A percentile compares a stretch with the other conserved stretches of the same genome.
Evolutionary conservation across 2,888 invertebrate species (phyloP).

Genomic region (Anticlea derivata): DNA sequence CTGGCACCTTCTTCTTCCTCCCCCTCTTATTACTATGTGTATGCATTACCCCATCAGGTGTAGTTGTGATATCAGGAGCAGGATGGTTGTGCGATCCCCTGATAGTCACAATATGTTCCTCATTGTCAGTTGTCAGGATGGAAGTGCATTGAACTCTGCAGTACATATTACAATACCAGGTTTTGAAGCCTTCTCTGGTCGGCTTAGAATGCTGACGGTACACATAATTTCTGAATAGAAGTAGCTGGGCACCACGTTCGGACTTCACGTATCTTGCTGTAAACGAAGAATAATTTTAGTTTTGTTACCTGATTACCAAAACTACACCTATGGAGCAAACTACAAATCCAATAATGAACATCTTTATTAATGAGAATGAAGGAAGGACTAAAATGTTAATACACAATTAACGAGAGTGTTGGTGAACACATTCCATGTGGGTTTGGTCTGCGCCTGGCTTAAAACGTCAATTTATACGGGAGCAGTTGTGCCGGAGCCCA

Average conservation of each 20-base stretch:
- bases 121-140: slow-evolving; percentile 44
- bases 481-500: too few relatives aligned
- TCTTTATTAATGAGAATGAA: background rate
- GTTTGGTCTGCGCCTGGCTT: too few relatives aligned
- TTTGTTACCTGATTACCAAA: slow-evolving; percentile 7
- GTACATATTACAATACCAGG: slow-evolving; percentile 60
- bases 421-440: too few relatives aligned
- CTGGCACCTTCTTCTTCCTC: slow-evolving; percentile 7
- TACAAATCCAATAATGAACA: background rate
- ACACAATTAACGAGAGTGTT: too few relatives aligned
- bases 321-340: slow-evolving; percentile 1
- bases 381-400: slow-evolving; percentile 1
- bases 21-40: slow-evolving; percentile 13
- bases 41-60: slow-evolving; percentile 43
- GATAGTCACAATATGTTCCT: slow-evolving; percentile 50
- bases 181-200: slow-evolving; percentile 45
- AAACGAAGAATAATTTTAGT: slow-evolving; percentile 9
- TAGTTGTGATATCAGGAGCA: slow-evolving; percentile 43
- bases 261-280: slow-evolving; percentile 51
- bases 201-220: slow-evolving; percentile 51
- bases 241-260: slow-evolving; percentile 47
- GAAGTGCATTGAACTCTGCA: slow-evolving; percentile 44
- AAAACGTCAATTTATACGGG: too few relatives aligned
- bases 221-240: slow-evolving; percentile 45
- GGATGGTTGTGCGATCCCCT: slow-evolving; percentile 50